Base-by-base conservation (phyloP, 2,888 invertebrate species). In the Drosophila birchii region DNA sequence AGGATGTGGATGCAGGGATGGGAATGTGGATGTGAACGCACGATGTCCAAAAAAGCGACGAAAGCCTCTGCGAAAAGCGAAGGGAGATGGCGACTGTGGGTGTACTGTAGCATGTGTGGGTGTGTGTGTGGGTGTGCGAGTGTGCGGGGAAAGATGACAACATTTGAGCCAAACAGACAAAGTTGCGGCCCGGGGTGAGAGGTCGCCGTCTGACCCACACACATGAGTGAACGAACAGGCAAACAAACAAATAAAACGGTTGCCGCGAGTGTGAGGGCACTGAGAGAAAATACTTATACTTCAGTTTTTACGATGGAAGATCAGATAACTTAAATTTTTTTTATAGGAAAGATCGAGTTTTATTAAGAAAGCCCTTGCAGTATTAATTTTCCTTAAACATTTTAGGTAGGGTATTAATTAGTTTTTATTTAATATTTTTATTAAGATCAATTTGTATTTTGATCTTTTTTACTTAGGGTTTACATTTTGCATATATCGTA, bases 81-180 rank as follows among this genome's bases (percentile, higher is more conserved):
- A 78, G 74, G 78, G 67, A 60, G 58, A 34, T 36, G 49, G 49
- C 32, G 7, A 32, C 71, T 41, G 56, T 60, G 61, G 61, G 72
- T 57, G 58, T 20, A 29, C 4, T 29, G 5, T 29, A 23, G 23
- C 23, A 20, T 16, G 18, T 23, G 12, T 29, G 32, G 26, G 23
- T 29, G 39, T 34, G 43, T n/a, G 36, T 4, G 12, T 0, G 41
- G 26, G 36, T 23, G 45, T 14, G 45, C 34, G 6, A 12, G n/a
- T 26, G 38, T 26, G 45, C 41, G 70, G 56, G 58, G 49, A 71
- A 81, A 86, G 86, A 82, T 68, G 82, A 75, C 81, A 76, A 76
- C 70, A 77, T 84, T 80, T 81, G 83, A 84, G 84, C 72, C 86
- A 86, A 83, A 84, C 79, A 83, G 85, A 78, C 84, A 83, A 80